Percentiles rank a stretch among this genome's conserved stretches.
phyloP scores from a whole-genome alignment of 53 echinoderm and acorn worm species.

The Astropecten irregularis region DNA sequence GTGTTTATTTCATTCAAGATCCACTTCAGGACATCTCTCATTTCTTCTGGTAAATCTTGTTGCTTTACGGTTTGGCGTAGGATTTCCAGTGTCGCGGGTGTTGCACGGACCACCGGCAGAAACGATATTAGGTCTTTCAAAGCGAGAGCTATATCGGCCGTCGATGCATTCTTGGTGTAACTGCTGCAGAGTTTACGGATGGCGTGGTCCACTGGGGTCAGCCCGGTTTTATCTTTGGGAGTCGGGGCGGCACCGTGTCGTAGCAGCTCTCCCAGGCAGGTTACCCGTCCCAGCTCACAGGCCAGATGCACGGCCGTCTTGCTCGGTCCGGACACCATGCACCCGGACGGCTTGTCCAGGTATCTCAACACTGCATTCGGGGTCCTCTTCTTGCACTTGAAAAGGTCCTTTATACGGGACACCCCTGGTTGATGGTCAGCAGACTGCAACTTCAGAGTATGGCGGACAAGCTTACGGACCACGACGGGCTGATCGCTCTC shows the following conservation, averaged over 20 bases:
- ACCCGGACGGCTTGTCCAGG: slow-evolving; percentile 24
- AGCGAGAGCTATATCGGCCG: not conserved
- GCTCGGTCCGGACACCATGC: slow-evolving; percentile 16
- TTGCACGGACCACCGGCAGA: slow-evolving; percentile 1
- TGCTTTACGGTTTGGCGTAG: not conserved
- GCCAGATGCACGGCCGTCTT: slow-evolving; percentile 55
- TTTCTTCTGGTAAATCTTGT: not conserved
- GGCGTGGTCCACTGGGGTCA: slow-evolving; percentile 26
- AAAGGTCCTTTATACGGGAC: not conserved
- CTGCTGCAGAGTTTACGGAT: slow-evolving; percentile 27
- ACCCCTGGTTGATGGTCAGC: not conserved
- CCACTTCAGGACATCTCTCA: not conserved
- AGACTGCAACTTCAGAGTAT: slow-evolving; percentile 4
- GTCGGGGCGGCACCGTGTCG: slow-evolving; percentile 41
- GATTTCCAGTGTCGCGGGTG: not conserved
- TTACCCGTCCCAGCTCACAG: slow-evolving; percentile 29
- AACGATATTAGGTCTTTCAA: not conserved
- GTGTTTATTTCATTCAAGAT: not conserved
- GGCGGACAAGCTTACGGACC: slow-evolving; percentile 37
- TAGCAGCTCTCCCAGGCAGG: slow-evolving; percentile 28
- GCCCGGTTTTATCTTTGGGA: not conserved
- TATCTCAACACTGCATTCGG: not conserved
- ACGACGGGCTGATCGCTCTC: slow-evolving; percentile 5
- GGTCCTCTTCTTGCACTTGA: slow-evolving; percentile 2
- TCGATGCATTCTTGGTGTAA: not conserved